phyloP scores from a whole-genome alignment of 2,113 vertebrate genomes.

The Coreoperca whiteheadi region DNA sequence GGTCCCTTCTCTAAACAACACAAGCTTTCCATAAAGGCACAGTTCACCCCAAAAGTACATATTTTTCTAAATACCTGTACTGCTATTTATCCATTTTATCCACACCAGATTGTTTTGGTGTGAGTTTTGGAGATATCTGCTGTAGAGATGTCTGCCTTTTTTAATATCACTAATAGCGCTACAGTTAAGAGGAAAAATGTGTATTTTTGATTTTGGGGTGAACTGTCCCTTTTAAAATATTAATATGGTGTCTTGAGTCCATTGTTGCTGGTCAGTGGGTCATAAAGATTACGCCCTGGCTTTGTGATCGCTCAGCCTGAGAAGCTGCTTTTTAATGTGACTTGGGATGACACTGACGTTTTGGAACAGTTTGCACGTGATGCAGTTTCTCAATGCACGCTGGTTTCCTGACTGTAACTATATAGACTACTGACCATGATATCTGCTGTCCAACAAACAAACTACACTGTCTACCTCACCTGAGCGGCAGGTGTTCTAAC shows the following conservation, averaged over 20 bases:
- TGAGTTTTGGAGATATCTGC: too few species aligned
- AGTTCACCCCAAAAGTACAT: too few species aligned
- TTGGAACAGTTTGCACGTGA: slow-evolving; percentile 25
- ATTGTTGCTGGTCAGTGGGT: slow-evolving; percentile 22
- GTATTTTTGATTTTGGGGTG: too few species aligned
- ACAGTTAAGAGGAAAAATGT: too few species aligned
- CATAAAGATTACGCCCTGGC: not conserved
- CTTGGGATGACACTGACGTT: slow-evolving; percentile 40
- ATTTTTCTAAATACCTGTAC: too few species aligned
- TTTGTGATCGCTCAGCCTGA: slow-evolving; percentile 9
- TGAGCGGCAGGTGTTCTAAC: slow-evolving; percentile 39
- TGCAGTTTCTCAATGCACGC: slow-evolving; percentile 1
- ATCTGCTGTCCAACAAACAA: not conserved
- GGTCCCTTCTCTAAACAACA: slow-evolving; percentile 1
- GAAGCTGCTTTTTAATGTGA: not conserved
- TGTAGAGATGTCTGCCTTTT: too few species aligned
- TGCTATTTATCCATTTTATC: too few species aligned
- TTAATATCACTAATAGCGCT: too few species aligned
- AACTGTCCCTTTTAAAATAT: slow-evolving; percentile 16
- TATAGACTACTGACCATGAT: not conserved
- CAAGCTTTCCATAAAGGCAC: not conserved
- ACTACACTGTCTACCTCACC: slow-evolving; percentile 16
- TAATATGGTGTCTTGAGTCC: not conserved
- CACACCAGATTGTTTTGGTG: too few species aligned
- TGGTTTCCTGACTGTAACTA: not conserved